Percentiles rank a stretch among this genome's conserved stretches.
Conservation (phyloP, 2,888 invertebrate genomes). For the Nasonia oneida region DNA sequence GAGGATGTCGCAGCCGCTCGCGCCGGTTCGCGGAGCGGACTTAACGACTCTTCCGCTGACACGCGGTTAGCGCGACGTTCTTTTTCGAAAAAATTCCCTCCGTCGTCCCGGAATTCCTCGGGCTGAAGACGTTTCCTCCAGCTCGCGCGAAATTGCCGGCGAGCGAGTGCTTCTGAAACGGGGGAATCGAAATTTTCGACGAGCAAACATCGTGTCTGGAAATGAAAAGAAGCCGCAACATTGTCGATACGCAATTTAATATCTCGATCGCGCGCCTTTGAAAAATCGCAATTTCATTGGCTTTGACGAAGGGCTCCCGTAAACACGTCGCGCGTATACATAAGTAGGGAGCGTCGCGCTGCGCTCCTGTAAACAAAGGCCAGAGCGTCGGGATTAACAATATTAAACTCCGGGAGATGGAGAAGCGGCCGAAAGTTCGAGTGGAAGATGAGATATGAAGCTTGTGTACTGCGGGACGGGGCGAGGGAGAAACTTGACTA, state of each 20-base stretch:
- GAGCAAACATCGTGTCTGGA: not conserved
- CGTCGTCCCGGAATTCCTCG: not conserved
- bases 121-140: not conserved
- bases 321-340: not conserved
- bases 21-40: not conserved
- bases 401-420: conserved; percentile 24
- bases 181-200: not conserved
- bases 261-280: not conserved
- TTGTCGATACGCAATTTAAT: not conserved
- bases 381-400: conserved; percentile 33
- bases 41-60: not conserved
- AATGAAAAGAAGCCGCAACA: not conserved
- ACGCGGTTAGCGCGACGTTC: not conserved
- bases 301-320: not conserved
- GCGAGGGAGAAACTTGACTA: conserved; percentile 45
- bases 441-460: conserved; percentile 30
- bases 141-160: not conserved
- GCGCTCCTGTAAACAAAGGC: not conserved
- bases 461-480: not conserved
- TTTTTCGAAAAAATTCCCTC: conserved; percentile 1
- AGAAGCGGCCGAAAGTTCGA: conserved; percentile 30
- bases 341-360: not conserved
- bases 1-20: not conserved
- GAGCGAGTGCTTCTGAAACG: conserved; percentile 7
- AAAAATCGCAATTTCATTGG: conserved; percentile 5